Percentiles rank a stretch among this genome's conserved stretches.
Conservation (phyloP, 35 echinoderm and acorn worm species). For the Apostichopus californicus region DNA sequence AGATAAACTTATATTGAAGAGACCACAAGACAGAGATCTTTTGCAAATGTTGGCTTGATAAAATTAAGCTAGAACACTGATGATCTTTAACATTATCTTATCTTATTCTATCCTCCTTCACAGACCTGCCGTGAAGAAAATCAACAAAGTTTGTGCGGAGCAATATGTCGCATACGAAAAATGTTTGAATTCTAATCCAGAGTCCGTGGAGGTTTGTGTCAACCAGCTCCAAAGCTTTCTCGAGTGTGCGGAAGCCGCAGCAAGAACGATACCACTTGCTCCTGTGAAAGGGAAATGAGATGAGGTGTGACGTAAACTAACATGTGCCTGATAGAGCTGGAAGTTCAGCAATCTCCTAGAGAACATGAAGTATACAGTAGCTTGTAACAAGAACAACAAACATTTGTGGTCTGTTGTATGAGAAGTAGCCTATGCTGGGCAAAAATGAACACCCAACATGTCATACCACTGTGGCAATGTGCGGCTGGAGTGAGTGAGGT, state of each 20-base stretch:
- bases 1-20: no score
- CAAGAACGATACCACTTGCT: conserved; percentile 59
- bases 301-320: background rate
- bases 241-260: conserved; percentile 79
- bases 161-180: conserved; percentile 70
- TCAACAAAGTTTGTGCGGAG: conserved; percentile 75
- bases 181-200: conserved; percentile 80
- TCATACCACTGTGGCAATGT: no score
- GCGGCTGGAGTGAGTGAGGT: no score
- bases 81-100: background rate
- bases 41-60: background rate
- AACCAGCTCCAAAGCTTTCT: conserved; percentile 68
- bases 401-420: no score
- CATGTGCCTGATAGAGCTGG: background rate
- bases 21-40: no score
- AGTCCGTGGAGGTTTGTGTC: conserved; percentile 75
- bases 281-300: background rate
- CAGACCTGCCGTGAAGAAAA: conserved; percentile 84
- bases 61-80: background rate
- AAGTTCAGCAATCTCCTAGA: background rate
- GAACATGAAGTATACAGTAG: background rate
- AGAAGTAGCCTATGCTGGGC: no score
- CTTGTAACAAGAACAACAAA: background rate
- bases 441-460: no score
- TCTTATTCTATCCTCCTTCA: background rate